A percentile compares a stretch with the other conserved stretches of the same genome.
phyloP scores from a whole-genome alignment of 2,797 vertebrate species.

The Notoglanidium macrostoma region DNA sequence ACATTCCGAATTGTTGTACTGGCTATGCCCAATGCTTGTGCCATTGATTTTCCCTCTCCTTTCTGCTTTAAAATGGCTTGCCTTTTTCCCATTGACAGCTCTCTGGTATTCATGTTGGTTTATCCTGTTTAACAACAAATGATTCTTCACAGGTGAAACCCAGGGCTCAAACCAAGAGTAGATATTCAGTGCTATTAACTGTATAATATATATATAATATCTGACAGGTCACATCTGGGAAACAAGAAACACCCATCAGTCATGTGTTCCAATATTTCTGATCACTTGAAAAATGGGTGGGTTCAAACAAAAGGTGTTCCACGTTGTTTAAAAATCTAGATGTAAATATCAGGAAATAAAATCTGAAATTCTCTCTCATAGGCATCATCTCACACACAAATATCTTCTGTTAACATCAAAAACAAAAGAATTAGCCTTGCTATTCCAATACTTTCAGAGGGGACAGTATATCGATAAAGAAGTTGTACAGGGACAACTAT shows the following conservation, averaged over 20 bases:
- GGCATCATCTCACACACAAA: neutral
- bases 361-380: neutral
- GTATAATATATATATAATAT: neutral
- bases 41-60: neutral
- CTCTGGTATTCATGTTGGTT: neutral
- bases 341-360: neutral
- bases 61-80: neutral
- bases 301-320: neutral
- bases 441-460: neutral
- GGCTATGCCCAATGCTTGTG: neutral
- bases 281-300: no score
- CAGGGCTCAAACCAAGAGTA: no score
- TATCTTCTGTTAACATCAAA: neutral
- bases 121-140: no score
- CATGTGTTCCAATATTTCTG: no score
- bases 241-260: no score
- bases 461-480: neutral
- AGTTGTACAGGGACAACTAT: neutral
- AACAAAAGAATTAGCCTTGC: neutral
- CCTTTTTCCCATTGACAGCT: neutral
- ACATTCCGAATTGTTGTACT: no score
- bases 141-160: no score
- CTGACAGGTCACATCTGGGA: no score
- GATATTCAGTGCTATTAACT: no score
- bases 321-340: neutral